These are phyloP conservation scores for Oreotrochilus melanogaster DNA, from an alignment of 2,113 vertebrate genomes.

Conservation along the genomic window DNA sequence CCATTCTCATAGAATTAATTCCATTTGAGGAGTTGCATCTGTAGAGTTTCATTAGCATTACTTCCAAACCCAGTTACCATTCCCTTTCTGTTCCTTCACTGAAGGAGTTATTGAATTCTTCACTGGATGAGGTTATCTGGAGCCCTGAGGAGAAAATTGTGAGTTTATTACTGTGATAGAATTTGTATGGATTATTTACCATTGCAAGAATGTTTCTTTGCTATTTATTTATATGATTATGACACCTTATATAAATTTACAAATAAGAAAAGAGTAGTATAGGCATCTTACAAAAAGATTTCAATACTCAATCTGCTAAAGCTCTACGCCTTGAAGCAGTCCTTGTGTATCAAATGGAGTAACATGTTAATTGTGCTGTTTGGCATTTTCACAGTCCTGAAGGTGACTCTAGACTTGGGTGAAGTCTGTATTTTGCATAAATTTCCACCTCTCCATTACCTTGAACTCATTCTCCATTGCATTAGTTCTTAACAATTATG, in stretches of 20 bases:
- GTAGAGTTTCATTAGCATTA: conserved; percentile 48
- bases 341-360: background rate
- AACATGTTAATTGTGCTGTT: background rate
- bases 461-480: background rate
- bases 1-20: conserved; percentile 64
- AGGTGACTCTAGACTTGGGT: background rate
- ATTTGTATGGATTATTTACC: conserved; percentile 71
- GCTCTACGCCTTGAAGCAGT: background rate
- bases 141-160: conserved; percentile 27
- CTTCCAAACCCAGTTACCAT: conserved; percentile 6
- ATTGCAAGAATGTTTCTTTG: conserved; percentile 38
- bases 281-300: conserved; percentile 5
- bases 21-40: conserved; percentile 53
- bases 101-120: conserved; percentile 20
- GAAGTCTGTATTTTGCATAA: background rate
- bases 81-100: conserved; percentile 10
- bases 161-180: conserved; percentile 56
- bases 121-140: conserved; percentile 23
- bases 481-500: background rate
- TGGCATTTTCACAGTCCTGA: background rate
- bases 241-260: conserved; percentile 52
- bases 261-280: conserved; percentile 18
- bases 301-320: background rate
- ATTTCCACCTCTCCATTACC: background rate
- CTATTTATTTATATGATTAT: conserved; percentile 56